Percentiles rank a stretch among this genome's conserved stretches.
phyloP scores from a whole-genome alignment of 1,140 invertebrate genomes.

The Acyrthosiphon pisum region DNA sequence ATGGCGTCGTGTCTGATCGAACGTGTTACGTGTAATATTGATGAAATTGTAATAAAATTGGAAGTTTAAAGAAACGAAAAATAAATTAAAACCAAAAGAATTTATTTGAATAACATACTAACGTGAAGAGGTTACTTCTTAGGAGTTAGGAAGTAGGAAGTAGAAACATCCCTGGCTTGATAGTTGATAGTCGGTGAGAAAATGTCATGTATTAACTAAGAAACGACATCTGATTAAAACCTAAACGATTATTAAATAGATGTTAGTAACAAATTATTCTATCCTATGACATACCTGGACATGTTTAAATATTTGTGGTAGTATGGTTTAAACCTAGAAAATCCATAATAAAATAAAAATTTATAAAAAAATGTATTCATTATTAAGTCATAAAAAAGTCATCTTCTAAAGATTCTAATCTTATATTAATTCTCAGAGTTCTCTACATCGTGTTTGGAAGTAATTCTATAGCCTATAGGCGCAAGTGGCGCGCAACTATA shows the following conservation, averaged over 20 bases:
- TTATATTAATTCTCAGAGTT: too few relatives aligned
- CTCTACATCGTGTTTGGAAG: too few relatives aligned
- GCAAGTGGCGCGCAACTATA: too few relatives aligned
- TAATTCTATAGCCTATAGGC: too few relatives aligned
- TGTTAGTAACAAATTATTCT: conserved; percentile 28
- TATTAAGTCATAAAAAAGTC: too few relatives aligned
- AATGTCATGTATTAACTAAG: background rate
- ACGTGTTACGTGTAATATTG: background rate
- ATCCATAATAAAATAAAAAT: too few relatives aligned
- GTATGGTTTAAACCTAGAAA: too few relatives aligned
- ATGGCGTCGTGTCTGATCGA: background rate
- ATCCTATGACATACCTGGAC: background rate
- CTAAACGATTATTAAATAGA: background rate
- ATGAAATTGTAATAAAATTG: background rate
- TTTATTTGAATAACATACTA: conserved; percentile 9
- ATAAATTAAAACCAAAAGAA: background rate
- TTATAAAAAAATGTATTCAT: too few relatives aligned
- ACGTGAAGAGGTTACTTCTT: background rate
- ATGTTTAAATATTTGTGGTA: too few relatives aligned
- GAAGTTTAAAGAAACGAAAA: background rate
- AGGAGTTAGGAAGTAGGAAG: background rate
- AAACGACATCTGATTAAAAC: conserved; percentile 29
- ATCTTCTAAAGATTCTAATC: too few relatives aligned
- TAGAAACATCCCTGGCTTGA: background rate
- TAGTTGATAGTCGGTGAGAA: background rate